These are phyloP conservation scores for Geotrupes spiniger DNA, from an alignment of 2,888 invertebrate genomes.

Conservation along the genomic window DNA sequence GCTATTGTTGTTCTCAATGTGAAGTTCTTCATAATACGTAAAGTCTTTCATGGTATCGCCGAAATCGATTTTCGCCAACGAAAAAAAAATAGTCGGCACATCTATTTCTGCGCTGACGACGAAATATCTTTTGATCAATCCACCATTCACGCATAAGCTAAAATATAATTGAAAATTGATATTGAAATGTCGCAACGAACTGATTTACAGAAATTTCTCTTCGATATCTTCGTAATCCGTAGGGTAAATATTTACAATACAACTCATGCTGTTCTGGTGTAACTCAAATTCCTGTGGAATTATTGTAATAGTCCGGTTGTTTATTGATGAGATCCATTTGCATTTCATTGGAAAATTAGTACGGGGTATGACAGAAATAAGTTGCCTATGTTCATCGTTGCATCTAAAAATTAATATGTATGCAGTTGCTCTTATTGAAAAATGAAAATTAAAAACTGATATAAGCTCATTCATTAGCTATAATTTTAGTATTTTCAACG, in stretches of 20 bases:
- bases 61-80: slow-evolving; percentile 34
- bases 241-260: slow-evolving; percentile 12
- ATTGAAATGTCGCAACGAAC: not conserved
- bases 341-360: slow-evolving; percentile 16
- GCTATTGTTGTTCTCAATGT: slow-evolving; percentile 30
- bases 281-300: slow-evolving; percentile 19
- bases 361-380: slow-evolving; percentile 15
- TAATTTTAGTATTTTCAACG: no score
- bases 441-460: no score
- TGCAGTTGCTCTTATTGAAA: no score
- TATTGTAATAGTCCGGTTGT: slow-evolving; percentile 8
- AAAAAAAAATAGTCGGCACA: slow-evolving; percentile 29
- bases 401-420: slow-evolving; percentile 3
- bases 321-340: slow-evolving; percentile 18
- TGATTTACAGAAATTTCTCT: slow-evolving; percentile 19
- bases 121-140: slow-evolving; percentile 9
- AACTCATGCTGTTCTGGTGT: slow-evolving; percentile 6
- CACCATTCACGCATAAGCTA: slow-evolving; percentile 24
- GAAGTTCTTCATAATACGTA: slow-evolving; percentile 28
- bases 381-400: slow-evolving; percentile 10
- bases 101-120: slow-evolving; percentile 17
- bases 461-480: no score
- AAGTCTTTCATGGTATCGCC: slow-evolving; percentile 25
- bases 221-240: slow-evolving; percentile 17
- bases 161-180: slow-evolving; percentile 4